These are phyloP conservation scores for Enteromius fasciolatus DNA, from an alignment of 2,797 vertebrate species.

Conservation along the genomic window DNA sequence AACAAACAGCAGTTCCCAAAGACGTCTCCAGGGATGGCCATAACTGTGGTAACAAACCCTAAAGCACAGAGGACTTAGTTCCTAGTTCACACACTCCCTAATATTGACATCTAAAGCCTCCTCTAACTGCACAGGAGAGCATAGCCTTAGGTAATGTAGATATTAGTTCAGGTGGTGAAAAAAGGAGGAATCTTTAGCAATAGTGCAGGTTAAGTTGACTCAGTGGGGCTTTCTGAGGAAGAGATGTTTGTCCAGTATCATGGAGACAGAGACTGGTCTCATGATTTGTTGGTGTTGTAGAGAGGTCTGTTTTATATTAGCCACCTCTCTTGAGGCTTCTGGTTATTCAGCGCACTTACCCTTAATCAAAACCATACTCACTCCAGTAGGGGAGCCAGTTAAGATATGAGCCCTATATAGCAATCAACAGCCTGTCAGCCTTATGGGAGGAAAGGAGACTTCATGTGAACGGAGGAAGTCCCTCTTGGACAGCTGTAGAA, in stretches of 20 bases:
- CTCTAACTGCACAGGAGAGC: conserved; percentile 56
- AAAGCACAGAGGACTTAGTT: conserved; percentile 5
- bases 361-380: conserved; percentile 76
- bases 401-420: conserved; percentile 45
- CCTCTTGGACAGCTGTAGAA: conserved; percentile 58
- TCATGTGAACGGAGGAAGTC: conserved; percentile 22
- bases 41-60: conserved; percentile 27
- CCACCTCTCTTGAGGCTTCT: conserved; percentile 66
- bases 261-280: conserved; percentile 66
- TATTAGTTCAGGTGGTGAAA: conserved; percentile 60
- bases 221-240: not conserved
- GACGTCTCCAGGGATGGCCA: conserved; percentile 20
- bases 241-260: conserved; percentile 24
- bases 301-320: conserved; percentile 77
- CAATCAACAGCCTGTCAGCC: conserved; percentile 62
- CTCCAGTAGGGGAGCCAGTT: conserved; percentile 63
- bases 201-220: conserved; percentile 10
- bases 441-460: conserved; percentile 37
- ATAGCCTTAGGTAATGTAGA: conserved; percentile 58
- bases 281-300: conserved; percentile 66
- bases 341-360: conserved; percentile 64
- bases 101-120: conserved; percentile 19
- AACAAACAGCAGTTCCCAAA: conserved; percentile 31
- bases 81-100: conserved; percentile 22
- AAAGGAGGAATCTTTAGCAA: not conserved